Evolutionary conservation across 2,888 invertebrate species (phyloP).

Genomic region (Cheiracanthium punctorium): DNA sequence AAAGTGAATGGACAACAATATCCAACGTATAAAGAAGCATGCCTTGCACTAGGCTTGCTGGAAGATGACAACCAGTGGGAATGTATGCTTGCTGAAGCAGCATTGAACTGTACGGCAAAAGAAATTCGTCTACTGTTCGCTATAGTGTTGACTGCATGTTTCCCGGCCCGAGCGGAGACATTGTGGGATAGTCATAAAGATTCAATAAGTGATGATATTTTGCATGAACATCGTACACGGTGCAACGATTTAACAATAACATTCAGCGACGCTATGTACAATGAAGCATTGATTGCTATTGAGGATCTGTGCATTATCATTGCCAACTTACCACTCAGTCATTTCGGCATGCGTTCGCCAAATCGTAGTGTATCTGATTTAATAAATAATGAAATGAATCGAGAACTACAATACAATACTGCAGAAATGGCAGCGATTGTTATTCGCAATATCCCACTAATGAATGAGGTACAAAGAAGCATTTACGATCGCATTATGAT

Average conservation of each 20-base stretch:
- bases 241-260: constrained; percentile 34
- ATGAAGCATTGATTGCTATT: constrained; percentile 51
- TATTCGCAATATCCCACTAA: constrained; percentile 23
- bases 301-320: constrained; percentile 42
- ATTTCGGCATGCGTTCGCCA: too few relatives aligned
- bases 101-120: constrained; percentile 32
- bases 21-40: constrained; percentile 40
- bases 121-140: constrained; percentile 34
- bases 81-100: constrained; percentile 39
- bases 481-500: not conserved
- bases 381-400: constrained; percentile 2
- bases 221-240: constrained; percentile 42
- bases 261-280: constrained; percentile 45
- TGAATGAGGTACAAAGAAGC: constrained; percentile 12
- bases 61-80: constrained; percentile 43
- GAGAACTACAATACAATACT: constrained; percentile 19
- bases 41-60: constrained; percentile 40
- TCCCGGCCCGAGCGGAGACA: not conserved
- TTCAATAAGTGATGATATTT: constrained; percentile 23
- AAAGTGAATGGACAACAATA: not conserved
- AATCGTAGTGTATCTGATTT: too few relatives aligned
- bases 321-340: constrained; percentile 9
- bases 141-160: constrained; percentile 40
- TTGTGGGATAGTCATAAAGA: too few relatives aligned
- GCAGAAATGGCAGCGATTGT: constrained; percentile 30